A percentile compares a stretch with the other conserved stretches of the same genome.
Evolutionary conservation across 2,113 vertebrate species (phyloP).

Genomic region (Oostethus manadensis): DNA sequence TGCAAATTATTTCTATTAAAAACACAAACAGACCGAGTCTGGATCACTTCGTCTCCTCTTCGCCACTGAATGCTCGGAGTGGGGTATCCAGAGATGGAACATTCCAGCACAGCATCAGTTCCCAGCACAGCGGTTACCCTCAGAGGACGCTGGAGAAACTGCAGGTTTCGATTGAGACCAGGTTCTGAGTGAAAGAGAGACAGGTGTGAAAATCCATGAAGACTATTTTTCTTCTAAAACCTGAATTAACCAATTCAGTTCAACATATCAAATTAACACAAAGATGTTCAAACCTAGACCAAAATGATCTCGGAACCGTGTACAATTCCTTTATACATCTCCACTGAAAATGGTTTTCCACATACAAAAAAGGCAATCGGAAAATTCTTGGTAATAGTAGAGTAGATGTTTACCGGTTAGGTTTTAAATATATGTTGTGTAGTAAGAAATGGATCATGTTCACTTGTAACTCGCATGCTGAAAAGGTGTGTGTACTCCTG

Average conservation of each 20-base stretch:
- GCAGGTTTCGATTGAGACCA: slow-evolving; percentile 73
- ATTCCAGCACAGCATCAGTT: slow-evolving; percentile 82
- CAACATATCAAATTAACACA: no score
- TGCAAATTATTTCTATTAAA: no score
- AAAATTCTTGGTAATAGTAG: no score
- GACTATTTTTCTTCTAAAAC: not conserved
- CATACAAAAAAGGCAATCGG: no score
- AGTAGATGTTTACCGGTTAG: no score
- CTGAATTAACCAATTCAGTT: not conserved
- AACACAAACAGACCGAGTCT: slow-evolving; percentile 73
- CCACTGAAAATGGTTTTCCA: no score
- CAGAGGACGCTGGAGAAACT: slow-evolving; percentile 84
- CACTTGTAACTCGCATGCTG: no score
- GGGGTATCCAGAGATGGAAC: slow-evolving; percentile 86
- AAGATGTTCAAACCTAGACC: not conserved
- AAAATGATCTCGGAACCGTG: not conserved
- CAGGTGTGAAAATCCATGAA: not conserved
- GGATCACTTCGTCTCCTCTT: slow-evolving; percentile 80
- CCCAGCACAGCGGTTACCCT: slow-evolving; percentile 76
- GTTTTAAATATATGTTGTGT: no score
- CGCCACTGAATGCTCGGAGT: slow-evolving; percentile 83
- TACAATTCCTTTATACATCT: no score
- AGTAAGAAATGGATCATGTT: no score
- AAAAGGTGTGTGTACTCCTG: no score
- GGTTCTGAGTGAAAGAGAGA: slow-evolving; percentile 69